Evolutionary conservation across 2,888 invertebrate species (phyloP).

Genomic region (Agrilus biguttatus): DNA sequence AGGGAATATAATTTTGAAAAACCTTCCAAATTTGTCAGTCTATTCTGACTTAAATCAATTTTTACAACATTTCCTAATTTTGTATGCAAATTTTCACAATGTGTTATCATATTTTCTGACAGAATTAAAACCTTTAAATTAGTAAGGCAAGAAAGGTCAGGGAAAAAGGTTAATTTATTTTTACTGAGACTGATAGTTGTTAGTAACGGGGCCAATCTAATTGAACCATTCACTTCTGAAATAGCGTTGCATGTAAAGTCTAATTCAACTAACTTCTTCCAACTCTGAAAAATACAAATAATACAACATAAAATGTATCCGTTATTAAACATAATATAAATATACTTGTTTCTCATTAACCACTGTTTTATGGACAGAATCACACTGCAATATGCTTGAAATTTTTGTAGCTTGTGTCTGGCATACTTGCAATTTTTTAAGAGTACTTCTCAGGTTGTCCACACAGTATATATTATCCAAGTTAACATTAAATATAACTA

Average conservation of each 20-base stretch:
- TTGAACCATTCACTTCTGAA: constrained; percentile 62
- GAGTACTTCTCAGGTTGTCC: constrained; percentile 45
- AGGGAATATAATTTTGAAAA: constrained; percentile 76
- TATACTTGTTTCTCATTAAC: constrained; percentile 26
- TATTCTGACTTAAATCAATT: constrained; percentile 75
- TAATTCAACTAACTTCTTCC: constrained; percentile 53
- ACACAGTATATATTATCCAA: constrained; percentile 49
- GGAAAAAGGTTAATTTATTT: constrained; percentile 61
- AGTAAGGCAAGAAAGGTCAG: constrained; percentile 65
- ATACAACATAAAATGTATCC: not conserved
- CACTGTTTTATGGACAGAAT: constrained; percentile 59
- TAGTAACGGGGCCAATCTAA: constrained; percentile 59
- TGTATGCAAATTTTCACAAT: constrained; percentile 65
- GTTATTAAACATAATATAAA: not conserved
- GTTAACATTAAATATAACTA: constrained; percentile 55
- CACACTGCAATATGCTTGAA: constrained; percentile 71
- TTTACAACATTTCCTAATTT: constrained; percentile 80
- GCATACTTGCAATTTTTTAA: constrained; percentile 48
- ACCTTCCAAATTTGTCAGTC: constrained; percentile 53
- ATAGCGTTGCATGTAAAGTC: constrained; percentile 72
- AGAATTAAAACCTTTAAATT: constrained; percentile 63
- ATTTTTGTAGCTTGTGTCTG: constrained; percentile 52
- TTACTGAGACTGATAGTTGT: constrained; percentile 59
- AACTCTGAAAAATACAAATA: constrained; percentile 36
- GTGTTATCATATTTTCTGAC: constrained; percentile 60